Base-by-base conservation (phyloP, 2,888 invertebrate genomes). In the Dendrolimus pini region DNA sequence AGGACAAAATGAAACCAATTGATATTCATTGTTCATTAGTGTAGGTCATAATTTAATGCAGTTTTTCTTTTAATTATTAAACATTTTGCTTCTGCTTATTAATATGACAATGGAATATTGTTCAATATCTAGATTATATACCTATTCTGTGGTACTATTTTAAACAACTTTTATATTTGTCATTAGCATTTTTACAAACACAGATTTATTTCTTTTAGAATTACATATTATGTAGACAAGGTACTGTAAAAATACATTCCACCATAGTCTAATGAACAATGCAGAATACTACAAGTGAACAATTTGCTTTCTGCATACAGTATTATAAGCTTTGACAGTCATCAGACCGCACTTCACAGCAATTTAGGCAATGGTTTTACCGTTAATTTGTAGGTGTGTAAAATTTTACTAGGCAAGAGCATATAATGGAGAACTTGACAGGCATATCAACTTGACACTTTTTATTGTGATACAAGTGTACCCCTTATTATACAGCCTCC, bases 71-170 rank as follows among this genome's bases (percentile, higher is more conserved):
- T 80, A 80, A 75, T 83, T 81, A 75, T 83, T 81, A 85, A 83
- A 87, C 87, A 86, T 86, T 87, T 88, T 85, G 82, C 80, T 83
- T 87, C 83, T 85, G 87, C 83, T 89, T 90, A 89, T 84, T 88
- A 80, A 87, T 89, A 90, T 89, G 89, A 89, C 89, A 89, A 89
- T 90, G 90, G 90, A 90, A 90, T 90, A 90, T 88, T 89, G 86
- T 86, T 89, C 82, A 85, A 84, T 85, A 87, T 85, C 86, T 89
- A 89, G 84, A 87, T 88, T 86, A 85, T 79, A 82, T 82, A 85
- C 82, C 83, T 88, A 85, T 85, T 83, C 83, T 84, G 87, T 85
- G 88, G 78, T 72, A 85, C 82, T 84, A 88, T 81, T 85, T 89
- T 90, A 90, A 89, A 90, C 90, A 90, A 90, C 90, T 90, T 90